Base-by-base conservation (phyloP, 2,797 vertebrate species). In the Gallinago stenura region DNA sequence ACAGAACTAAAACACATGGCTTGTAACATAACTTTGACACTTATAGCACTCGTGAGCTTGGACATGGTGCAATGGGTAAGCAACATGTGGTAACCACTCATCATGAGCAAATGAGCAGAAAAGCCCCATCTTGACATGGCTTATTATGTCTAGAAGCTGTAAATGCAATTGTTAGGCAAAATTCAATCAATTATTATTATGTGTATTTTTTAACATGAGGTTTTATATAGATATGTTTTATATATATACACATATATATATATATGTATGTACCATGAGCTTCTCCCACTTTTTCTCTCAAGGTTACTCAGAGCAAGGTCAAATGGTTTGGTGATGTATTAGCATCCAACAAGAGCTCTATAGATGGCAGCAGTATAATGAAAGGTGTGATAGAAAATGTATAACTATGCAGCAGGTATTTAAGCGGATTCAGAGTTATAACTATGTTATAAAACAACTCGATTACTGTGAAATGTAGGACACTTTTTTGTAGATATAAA, bases 1-100 rank as follows among this genome's bases (percentile, higher is more conserved):
- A 98, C 98, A 98, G 98, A 99, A 98, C 98, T 97, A 89, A 99
- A 99, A 98, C 98, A 99, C 97, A 98, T 99, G 99, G 98, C 95
- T 96, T 65, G 95, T 97, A 97, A 97, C 72, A 82, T 69, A 97
- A 92, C 95, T 96, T 97, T 97, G 97, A 98, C 96, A 97, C 96
- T 98, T 97, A 96, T 95, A 98, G 97, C 97, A 97, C 97, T 93
- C 62, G 94, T 94, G 95, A 98, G 97, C 98, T 98, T 98, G 84
- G 98, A 98, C 98, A 98, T 98, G 97, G 96, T 97, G 96, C 96
- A 98, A 97, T 95, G 97, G 93, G 94, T 97, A 85, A 94, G 97
- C 98, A 98, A 97, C 98, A 98, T 98, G 98, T 98, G 98, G 98
- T 98, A 97, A 97, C 97, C 97, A 97, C 97, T 97, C 97, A 96